phyloP scores from a whole-genome alignment of 2,797 vertebrate species.

The Acrocephalus scirpaceus region DNA sequence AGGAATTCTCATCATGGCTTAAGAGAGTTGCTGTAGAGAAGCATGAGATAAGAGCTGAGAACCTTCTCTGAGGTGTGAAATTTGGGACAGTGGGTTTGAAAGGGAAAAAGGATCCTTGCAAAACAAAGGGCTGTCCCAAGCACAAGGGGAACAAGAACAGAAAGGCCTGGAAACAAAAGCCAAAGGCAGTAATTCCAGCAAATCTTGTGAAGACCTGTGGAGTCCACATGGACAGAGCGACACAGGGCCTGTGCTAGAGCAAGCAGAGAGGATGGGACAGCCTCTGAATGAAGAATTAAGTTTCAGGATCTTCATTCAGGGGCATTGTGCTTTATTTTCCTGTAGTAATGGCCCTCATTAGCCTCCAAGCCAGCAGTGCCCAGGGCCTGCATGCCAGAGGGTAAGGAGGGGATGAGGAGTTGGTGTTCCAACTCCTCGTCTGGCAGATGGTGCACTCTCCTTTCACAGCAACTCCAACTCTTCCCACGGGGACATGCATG shows the following conservation, averaged over 20 bases:
- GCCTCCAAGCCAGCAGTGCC: not conserved
- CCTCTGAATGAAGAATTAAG: not conserved
- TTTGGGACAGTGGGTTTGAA: not conserved
- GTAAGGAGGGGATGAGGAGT: not conserved
- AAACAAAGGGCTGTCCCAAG: not conserved
- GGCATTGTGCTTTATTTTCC: not conserved
- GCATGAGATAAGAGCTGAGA: not conserved
- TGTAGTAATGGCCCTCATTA: not conserved
- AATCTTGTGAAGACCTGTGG: not conserved
- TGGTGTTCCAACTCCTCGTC: not conserved
- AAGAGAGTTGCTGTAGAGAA: not conserved
- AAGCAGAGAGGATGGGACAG: not conserved
- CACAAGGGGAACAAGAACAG: not conserved
- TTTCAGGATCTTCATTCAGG: not conserved
- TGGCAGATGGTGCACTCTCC: not conserved
- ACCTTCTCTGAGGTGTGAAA: not conserved
- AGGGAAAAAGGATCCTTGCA: not conserved
- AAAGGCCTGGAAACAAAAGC: not conserved
- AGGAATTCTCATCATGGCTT: not conserved
- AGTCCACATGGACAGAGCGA: not conserved
- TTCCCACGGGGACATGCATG: not conserved
- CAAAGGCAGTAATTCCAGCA: not conserved
- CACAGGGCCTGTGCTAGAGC: not conserved
- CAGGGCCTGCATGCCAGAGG: not conserved
- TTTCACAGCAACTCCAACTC: not conserved